Evolutionary conservation across 2,113 vertebrate genomes (phyloP), one percentile per base, ranked within the genome.

Genomic region (Limanda limanda): DNA sequence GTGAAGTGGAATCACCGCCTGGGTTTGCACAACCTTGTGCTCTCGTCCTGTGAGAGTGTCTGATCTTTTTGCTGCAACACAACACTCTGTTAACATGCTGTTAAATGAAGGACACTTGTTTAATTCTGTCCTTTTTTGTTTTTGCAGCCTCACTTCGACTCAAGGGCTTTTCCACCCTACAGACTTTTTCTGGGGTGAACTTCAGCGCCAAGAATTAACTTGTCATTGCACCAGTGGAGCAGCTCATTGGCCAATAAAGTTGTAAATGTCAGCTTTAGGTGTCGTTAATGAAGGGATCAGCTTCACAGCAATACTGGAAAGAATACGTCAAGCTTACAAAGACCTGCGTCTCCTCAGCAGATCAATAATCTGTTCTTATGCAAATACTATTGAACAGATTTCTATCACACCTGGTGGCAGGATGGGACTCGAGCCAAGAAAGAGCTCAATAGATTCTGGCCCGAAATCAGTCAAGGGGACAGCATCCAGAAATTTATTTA

Each of bases 1-100:
- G 42, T 57, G 20, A 47, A 20, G 9, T 13, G 40, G 40, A 42
- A 13, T 42, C 3, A 42, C 40, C 40, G 13, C 40, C 11, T 13
- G 11, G 14, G 7, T 58, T 77, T 74, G 62, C 25, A 42, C 52
- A 69, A 54, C n/a, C 21, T 8, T 14, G 31, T 31, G 45, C 65
- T 68, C 20, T 42, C 24, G 21, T 27, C 63, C 23, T 71, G 56
- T 56, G 40, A 3, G 40, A 42, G 40, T 42, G 10, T 42, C 11
- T 13, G 40, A 42, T 12, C 12, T 13, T 51, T 17, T 9, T 21
- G n/a, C 31, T 10, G 52, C n/a, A 12, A 21, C 17, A 55, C 52
- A 3, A 11, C 8, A 10, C 11, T 21, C 8, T 12, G 12, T 14
- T 51, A 17, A 2, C 47, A 2, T 2, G 15, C 3, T 9, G 15